Conservation (phyloP, 2,113 vertebrate species). For the Pandion haliaetus region DNA sequence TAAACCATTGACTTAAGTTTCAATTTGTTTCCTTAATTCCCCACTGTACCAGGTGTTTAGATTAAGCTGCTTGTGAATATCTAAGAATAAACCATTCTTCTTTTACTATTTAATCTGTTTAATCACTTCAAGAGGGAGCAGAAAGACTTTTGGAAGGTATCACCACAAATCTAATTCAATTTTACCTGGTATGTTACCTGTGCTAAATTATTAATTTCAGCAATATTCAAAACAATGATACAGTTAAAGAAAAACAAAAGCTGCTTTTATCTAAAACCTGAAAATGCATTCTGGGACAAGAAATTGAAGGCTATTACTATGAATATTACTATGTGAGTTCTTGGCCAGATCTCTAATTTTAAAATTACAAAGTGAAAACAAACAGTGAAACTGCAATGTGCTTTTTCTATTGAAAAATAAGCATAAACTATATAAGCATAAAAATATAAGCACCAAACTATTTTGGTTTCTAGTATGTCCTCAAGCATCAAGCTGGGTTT, state of each 20-base stretch:
- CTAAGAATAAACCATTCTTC: slow-evolving; percentile 21
- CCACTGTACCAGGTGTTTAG: not conserved
- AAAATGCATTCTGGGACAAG: not conserved
- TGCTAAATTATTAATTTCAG: not conserved
- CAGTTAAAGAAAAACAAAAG: not conserved
- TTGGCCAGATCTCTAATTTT: not conserved
- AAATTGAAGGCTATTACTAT: not conserved
- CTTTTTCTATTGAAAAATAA: not conserved
- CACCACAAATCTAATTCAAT: not conserved
- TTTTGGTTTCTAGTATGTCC: not conserved
- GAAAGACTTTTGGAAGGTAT: not conserved
- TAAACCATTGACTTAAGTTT: too few species aligned
- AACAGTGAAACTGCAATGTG: not conserved
- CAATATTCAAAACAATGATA: not conserved
- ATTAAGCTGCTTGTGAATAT: slow-evolving; percentile 1
- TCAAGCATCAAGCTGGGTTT: not conserved
- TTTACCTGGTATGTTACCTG: not conserved
- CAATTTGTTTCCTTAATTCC: slow-evolving; percentile 14
- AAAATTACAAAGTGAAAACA: not conserved
- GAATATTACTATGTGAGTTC: not conserved
- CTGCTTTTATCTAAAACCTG: not conserved
- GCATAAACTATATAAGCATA: not conserved
- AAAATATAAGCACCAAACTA: not conserved
- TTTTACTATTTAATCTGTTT: slow-evolving; percentile 9
- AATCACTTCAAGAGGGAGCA: not conserved